These are phyloP conservation scores for Prionailurus bengalensis DNA, from an alignment of 2,113 vertebrate species.

Conservation along the genomic window DNA sequence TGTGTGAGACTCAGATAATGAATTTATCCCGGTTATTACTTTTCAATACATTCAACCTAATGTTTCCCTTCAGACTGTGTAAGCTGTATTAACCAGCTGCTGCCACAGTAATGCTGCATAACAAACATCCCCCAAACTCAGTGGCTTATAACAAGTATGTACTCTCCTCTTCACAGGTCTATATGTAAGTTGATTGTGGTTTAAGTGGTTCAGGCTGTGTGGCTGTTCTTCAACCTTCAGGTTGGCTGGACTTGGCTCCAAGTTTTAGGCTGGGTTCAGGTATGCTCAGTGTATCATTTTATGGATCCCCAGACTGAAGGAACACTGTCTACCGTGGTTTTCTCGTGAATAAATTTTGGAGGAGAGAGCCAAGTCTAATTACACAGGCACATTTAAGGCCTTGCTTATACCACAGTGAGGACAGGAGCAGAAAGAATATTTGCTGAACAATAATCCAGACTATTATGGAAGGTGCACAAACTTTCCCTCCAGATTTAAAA, in stretches of 20 bases:
- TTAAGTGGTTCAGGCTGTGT: neutral
- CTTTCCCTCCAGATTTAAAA: neutral
- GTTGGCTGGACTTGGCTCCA: neutral
- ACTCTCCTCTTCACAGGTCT: neutral
- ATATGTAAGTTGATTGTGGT: neutral
- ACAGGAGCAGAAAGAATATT: neutral
- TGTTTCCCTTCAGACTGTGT: constrained; percentile 11
- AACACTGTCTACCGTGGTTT: neutral
- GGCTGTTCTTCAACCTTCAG: neutral
- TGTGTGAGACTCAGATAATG: constrained; percentile 42
- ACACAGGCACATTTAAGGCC: neutral
- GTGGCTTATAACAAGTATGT: neutral
- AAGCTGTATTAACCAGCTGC: constrained; percentile 37
- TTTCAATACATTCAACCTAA: constrained; percentile 48
- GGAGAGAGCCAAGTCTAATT: constrained; percentile 4
- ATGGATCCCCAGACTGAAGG: neutral
- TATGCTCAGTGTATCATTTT: neutral
- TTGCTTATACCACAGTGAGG: neutral
- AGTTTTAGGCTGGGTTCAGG: neutral
- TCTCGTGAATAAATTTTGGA: neutral
- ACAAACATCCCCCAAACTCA: neutral
- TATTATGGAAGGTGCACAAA: neutral
- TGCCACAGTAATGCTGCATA: neutral
- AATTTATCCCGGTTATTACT: constrained; percentile 62
- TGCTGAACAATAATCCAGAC: constrained; percentile 4